Evolutionary conservation across 2,113 vertebrate genomes (phyloP).

Genomic region (Elgaria multicarinata): DNA sequence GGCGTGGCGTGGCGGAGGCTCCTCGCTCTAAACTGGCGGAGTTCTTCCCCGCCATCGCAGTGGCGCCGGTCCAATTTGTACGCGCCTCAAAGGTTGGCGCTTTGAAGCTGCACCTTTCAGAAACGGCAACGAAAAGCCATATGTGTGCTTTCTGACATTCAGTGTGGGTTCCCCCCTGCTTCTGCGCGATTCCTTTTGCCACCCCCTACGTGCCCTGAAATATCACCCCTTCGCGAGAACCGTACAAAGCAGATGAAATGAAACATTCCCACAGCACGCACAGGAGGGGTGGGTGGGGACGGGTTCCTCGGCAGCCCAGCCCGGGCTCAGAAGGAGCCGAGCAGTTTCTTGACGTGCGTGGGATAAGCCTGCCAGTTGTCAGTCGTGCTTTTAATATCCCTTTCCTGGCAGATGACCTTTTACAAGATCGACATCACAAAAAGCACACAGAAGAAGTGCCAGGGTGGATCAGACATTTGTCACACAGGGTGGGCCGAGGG

Average conservation of each 20-base stretch:
- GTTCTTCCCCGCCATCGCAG: background rate
- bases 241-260: too few species aligned
- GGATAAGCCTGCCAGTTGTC: background rate
- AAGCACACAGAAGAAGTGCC: background rate
- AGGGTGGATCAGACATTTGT: background rate
- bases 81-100: background rate
- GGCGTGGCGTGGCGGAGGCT: background rate
- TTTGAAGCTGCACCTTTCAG: background rate
- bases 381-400: background rate
- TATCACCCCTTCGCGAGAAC: background rate
- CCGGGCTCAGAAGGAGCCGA: background rate
- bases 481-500: background rate
- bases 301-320: background rate
- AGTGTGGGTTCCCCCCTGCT: background rate
- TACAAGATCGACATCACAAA: background rate
- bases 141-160: background rate
- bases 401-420: background rate
- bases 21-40: accelerated
- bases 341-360: background rate
- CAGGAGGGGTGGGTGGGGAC: background rate
- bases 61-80: background rate
- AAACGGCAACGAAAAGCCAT: background rate
- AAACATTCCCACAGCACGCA: too few species aligned
- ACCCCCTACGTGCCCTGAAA: background rate
- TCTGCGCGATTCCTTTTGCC: background rate